phyloP scores from a whole-genome alignment of 2,888 invertebrate genomes.

The Caprella mutica region DNA sequence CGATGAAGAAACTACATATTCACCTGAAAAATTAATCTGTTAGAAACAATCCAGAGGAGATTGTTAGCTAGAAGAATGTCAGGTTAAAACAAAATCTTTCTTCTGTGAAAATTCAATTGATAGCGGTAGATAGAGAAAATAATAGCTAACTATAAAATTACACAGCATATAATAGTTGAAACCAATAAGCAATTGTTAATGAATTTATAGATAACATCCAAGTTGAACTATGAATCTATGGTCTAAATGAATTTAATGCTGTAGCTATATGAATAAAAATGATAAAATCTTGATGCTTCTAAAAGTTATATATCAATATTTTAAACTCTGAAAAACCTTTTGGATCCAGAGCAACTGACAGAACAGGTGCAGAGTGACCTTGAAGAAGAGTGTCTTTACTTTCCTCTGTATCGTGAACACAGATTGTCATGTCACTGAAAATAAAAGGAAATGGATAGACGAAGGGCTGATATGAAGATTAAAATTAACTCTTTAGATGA shows the following conservation, averaged over 20 bases:
- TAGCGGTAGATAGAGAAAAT: no score
- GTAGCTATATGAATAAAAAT: no score
- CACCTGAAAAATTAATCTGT: slow-evolving; percentile 37
- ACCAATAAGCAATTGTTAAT: no score
- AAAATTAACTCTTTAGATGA: no score
- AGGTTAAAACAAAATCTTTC: neutral
- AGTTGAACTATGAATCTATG: no score
- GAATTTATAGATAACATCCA: no score
- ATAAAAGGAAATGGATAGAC: slow-evolving; percentile 10
- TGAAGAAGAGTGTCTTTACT: slow-evolving; percentile 42
- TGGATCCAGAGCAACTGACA: slow-evolving; percentile 53
- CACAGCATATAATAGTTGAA: no score
- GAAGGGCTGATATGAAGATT: slow-evolving; percentile 12
- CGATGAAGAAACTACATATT: slow-evolving; percentile 46
- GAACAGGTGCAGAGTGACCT: slow-evolving; percentile 52
- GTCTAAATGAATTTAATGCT: no score
- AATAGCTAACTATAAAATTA: no score
- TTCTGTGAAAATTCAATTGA: no score
- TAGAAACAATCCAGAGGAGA: slow-evolving; percentile 36
- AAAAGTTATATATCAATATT: no score
- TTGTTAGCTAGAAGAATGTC: neutral
- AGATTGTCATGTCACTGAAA: slow-evolving; percentile 51
- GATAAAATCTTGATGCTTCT: no score
- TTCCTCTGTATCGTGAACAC: slow-evolving; percentile 45
- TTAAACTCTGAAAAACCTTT: slow-evolving; percentile 27